Evolutionary conservation across 2,113 vertebrate genomes (phyloP), one percentile per base, ranked within the genome.

Genomic region (Crypturellus undulatus): DNA sequence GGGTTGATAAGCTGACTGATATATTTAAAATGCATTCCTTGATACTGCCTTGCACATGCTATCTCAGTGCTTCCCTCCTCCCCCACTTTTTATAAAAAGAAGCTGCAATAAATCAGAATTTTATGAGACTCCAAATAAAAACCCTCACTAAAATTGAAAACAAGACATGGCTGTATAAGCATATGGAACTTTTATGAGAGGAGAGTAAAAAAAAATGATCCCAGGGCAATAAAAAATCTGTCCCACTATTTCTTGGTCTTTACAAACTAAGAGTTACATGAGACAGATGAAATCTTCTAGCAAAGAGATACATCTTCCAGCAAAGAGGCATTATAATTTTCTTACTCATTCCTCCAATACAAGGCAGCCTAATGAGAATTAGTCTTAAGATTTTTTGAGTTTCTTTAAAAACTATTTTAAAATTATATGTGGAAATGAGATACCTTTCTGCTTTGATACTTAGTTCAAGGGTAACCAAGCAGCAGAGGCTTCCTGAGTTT

Each of bases 71-170:
- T 79, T 70, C 26, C 54, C 63, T 69, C 43, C 83, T 63, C 76
- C 49, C 79, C n/a, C 34, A 79, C 49, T 49, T 84, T 86, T 90
- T 85, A 91, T 85, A 92, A 92, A 84, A 96, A 95, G 82, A 97
- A 93, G 91, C 84, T 92, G 92, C 51, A 92, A 92, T 96, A 96
- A 95, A 97, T 96, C 93, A 96, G 54, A 93, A 88, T 94, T 96
- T 96, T 96, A 97, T 79, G 92, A 94, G 88, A 62, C 64, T 92
- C 73, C 88, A 93, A 97, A 93, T 92, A 96, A 92, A 96, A 97
- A 68, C 75, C 80, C 96, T 89, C 72, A 75, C 91, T 87, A 71
- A 96, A 96, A 95, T 78, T 92, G 83, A 97, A 96, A 97, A 94
- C 93, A 96, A 90, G 72, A 62, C 79, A 93, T 79, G 69, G 56